Conservation (phyloP, 2,888 invertebrate genomes). For the Agonopterix alstromeriana region DNA sequence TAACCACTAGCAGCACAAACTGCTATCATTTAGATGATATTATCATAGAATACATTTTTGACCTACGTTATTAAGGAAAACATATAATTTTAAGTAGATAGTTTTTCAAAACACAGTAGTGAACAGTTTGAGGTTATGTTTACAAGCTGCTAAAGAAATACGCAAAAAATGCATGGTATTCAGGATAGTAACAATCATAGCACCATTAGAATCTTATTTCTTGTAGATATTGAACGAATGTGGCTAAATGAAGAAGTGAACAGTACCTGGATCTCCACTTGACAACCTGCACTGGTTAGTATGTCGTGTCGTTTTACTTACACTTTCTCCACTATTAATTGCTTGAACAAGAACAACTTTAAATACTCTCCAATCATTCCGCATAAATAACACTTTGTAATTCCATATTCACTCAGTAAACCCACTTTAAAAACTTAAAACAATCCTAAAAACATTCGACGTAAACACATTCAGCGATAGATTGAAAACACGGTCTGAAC, state of each 20-base stretch:
- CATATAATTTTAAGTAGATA: background rate
- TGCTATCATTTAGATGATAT: no score
- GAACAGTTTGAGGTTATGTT: conserved; percentile 67
- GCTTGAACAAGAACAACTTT: conserved; percentile 21
- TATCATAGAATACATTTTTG: no score
- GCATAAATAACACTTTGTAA: conserved; percentile 20
- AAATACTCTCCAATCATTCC: conserved; percentile 34
- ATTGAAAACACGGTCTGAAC: background rate
- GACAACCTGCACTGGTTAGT: conserved; percentile 51
- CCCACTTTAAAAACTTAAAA: conserved; percentile 37
- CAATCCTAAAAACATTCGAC: conserved; percentile 45
- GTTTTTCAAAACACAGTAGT: background rate
- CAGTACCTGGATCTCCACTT: conserved; percentile 33
- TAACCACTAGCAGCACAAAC: no score
- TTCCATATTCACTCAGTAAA: conserved; percentile 24
- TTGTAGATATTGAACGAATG: background rate
- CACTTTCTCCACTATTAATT: conserved; percentile 32
- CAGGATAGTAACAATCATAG: no score
- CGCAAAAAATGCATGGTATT: conserved; percentile 9
- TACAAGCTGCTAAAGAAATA: conserved; percentile 52
- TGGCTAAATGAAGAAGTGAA: conserved; percentile 4
- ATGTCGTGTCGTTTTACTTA: conserved; percentile 34
- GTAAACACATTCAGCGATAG: conserved; percentile 56
- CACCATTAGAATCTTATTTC: background rate
- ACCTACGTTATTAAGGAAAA: no score